Percentiles rank a stretch among this genome's conserved stretches.
Conservation (phyloP, 2,888 invertebrate species). For the Cabera pusaria region DNA sequence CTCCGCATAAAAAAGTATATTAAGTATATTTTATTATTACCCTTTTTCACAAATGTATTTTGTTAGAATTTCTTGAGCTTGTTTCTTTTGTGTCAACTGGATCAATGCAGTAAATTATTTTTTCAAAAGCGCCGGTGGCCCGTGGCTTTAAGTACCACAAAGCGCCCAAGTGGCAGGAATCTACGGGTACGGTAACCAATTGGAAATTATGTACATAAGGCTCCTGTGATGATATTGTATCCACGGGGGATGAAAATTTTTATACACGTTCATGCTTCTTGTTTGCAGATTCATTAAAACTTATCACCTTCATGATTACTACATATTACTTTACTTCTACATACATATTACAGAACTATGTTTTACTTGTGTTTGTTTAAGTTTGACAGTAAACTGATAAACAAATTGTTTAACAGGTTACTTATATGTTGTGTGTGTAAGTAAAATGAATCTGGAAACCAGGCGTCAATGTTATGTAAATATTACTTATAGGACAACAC, state of each 20-base stretch:
- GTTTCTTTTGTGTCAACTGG: too few species aligned
- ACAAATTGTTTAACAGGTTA: too few species aligned
- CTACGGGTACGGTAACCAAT: conserved; percentile 4
- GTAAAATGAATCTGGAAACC: conserved; percentile 14
- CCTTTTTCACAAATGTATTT: too few species aligned
- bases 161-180: conserved; percentile 4
- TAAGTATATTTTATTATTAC: too few species aligned
- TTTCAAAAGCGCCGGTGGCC: conserved; percentile 7
- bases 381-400: too few species aligned
- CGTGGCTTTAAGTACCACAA: conserved; percentile 10
- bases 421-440: conserved; percentile 6
- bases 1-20: too few species aligned
- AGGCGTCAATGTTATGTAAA: conserved; percentile 14
- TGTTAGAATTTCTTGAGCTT: too few species aligned
- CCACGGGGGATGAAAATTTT: conserved; percentile 10
- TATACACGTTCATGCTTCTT: conserved; percentile 8
- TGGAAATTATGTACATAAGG: conserved; percentile 17
- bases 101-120: too few species aligned
- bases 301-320: neutral
- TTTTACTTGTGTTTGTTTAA: too few species aligned
- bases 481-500: conserved; percentile 11
- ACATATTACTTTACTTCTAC: neutral
- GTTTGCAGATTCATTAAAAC: conserved; percentile 12
- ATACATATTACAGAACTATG: neutral
- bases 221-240: conserved; percentile 6